Base-by-base conservation (phyloP, 2,888 invertebrate genomes). In the Anoplius nigerrimus region DNA sequence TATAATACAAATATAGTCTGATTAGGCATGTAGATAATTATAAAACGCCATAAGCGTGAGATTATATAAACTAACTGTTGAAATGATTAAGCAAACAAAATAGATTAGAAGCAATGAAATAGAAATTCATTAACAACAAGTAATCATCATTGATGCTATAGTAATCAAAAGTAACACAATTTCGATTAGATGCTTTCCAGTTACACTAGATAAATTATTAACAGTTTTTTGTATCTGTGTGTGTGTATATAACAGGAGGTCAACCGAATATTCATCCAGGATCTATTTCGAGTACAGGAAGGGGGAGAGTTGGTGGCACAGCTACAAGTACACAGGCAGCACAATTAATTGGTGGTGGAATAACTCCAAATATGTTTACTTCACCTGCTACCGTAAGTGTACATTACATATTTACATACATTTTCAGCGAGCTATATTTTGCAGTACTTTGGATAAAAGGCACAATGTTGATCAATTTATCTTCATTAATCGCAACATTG, bases 331-430 rank as follows among this genome's bases (percentile, higher is more conserved):
- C 92, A 3, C 92, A 92, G 81, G 91, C 91, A 16, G 91, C 91
- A 55, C 92, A 92, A 84, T 88, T 92, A 62, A 93, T 93, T 72
- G 94, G 94, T 56, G 94, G 93, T 71, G 94, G 93, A 72, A 92
- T 94, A 77, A 92, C 93, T 62, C 94, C 94, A 20, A 92, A 93
- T 72, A 90, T 93, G 84, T 93, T 94, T 79, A 89, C 90, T 5
- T 90, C 89, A 43, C 88, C 89, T 52, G 86, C 89, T 42, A 88
- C 88, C 75, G 89, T 89, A 84, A 87, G 88, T 87, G 83, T 78
- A 1, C 52, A 8, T 60, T 66, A 61, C 57, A 53, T 3, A 11
- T 42, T 62, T 65, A 43, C 56, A 34, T 59, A 51, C 51, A 67
- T 68, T 64, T 75, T 62, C 75, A 76, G 80, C 78, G 74, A 82